phyloP scores from a whole-genome alignment of 1,140 invertebrate species.

The Orius insidiosus region DNA sequence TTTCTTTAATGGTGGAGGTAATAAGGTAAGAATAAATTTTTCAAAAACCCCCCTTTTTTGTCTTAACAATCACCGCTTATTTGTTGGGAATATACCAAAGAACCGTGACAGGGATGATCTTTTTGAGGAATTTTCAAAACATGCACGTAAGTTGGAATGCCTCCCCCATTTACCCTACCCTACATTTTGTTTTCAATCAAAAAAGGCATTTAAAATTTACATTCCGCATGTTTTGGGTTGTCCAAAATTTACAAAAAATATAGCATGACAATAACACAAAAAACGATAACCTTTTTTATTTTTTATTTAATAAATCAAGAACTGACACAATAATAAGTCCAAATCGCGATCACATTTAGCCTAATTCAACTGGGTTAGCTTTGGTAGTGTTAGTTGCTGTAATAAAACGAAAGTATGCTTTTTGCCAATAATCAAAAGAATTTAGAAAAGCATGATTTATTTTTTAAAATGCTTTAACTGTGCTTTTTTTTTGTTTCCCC shows the following conservation, averaged over 20 bases:
- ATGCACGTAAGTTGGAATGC: constrained; percentile 85
- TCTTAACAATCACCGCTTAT: constrained; percentile 99
- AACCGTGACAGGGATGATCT: constrained; percentile 98
- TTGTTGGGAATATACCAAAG: constrained; percentile 99
- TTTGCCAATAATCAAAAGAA: no score
- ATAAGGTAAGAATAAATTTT: no score
- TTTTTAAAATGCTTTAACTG: constrained; percentile 7
- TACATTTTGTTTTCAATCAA: neutral
- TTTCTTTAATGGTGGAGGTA: no score
- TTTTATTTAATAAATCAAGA: no score
- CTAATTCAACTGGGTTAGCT: no score
- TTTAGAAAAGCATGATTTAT: no score
- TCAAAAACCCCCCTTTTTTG: constrained; percentile 98
- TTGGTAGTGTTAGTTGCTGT: neutral
- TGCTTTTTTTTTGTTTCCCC: neutral
- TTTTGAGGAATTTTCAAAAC: constrained; percentile 97
- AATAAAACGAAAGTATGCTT: constrained; percentile 3
- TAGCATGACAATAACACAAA: no score
- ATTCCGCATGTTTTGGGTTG: constrained; percentile 1
- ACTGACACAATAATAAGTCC: no score
- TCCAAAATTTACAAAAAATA: neutral
- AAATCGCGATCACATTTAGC: no score
- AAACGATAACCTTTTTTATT: no score
- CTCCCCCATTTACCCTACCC: constrained; percentile 2
- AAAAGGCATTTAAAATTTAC: no score